Base-by-base conservation (phyloP, 2,113 vertebrate species). In the Ciconia maguari region DNA sequence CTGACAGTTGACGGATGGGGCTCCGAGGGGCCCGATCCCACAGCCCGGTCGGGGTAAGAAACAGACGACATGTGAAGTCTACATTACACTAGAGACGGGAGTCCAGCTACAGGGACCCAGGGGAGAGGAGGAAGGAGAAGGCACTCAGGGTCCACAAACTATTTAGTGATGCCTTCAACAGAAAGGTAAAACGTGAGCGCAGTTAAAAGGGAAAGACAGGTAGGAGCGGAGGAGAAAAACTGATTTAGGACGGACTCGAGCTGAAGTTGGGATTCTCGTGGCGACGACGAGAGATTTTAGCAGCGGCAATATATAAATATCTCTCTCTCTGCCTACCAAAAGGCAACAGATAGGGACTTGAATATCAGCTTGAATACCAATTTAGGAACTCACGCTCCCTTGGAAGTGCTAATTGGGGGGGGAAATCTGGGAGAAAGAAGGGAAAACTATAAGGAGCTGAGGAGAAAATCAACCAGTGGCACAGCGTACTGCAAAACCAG, bases 351-450 rank as follows among this genome's bases (percentile, higher is more conserved):
- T 82, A 93, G 77, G 46, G 66, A 87, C 89, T 78, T 77, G 86
- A 92, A 88, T 95, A 95, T 94, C 94, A 94, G 87, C 83, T 92
- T 93, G 88, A 90, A 80, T 44, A 76, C 93, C 83, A 74, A 92
- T 77, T 93, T 91, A 87, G 89, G 96, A 91, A 92, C 93, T 95
- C 83, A 69, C 46, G 85, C 83, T 91, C 60, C 65, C 62, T 90
- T 70, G 51, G 58, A 89, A 93, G 95, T 89, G 95, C 79, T 74
- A 91, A 79, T 48, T 13, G 60, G 16, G 48, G 42, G 19, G 18
- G 8, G 11, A 6, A 13, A 75, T 81, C 64, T 32, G 83, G 62
- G 79, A 41, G 82, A 88, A 92, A 83, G 68, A 84, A 94, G 70
- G 62, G 66, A 76, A 84, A 94, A 66, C 74, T 95, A 27, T 36